phyloP scores from a whole-genome alignment of 2,888 invertebrate species.

The Stenolophus ochropezus region DNA sequence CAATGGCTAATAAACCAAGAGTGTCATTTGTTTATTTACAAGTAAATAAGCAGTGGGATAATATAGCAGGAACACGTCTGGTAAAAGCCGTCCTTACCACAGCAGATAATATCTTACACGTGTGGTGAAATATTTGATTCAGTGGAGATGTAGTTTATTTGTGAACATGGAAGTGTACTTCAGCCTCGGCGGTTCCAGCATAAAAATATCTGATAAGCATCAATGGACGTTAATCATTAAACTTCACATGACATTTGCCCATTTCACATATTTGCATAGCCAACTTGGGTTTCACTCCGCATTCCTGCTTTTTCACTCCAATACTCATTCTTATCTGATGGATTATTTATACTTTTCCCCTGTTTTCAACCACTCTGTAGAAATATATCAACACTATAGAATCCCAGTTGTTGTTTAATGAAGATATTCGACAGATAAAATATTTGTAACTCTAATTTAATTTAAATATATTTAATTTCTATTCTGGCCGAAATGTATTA shows the following conservation, averaged over 20 bases:
- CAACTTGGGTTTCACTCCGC: neutral
- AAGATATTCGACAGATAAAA: no score
- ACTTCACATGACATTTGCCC: conserved; percentile 15
- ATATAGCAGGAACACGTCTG: neutral
- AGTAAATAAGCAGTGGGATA: no score
- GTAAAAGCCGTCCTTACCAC: neutral
- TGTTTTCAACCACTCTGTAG: no score
- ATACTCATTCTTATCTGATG: neutral
- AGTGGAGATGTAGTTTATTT: conserved; percentile 17
- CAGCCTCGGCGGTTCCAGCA: neutral
- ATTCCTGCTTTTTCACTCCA: neutral
- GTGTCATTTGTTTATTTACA: no score
- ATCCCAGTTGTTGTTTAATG: no score
- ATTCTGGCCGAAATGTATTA: no score
- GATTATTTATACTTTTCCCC: neutral
- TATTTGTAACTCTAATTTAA: no score
- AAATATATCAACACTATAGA: no score
- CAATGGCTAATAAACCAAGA: no score
- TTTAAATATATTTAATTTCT: no score
- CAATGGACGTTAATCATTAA: conserved; percentile 31
- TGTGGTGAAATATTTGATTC: conserved; percentile 26
- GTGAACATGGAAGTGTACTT: conserved; percentile 37
- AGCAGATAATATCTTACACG: neutral
- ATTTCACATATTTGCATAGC: conserved; percentile 35
- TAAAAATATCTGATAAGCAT: conserved; percentile 27